Evolutionary conservation across 2,797 vertebrate genomes (phyloP).

Genomic region (Gambusia yucatana): DNA sequence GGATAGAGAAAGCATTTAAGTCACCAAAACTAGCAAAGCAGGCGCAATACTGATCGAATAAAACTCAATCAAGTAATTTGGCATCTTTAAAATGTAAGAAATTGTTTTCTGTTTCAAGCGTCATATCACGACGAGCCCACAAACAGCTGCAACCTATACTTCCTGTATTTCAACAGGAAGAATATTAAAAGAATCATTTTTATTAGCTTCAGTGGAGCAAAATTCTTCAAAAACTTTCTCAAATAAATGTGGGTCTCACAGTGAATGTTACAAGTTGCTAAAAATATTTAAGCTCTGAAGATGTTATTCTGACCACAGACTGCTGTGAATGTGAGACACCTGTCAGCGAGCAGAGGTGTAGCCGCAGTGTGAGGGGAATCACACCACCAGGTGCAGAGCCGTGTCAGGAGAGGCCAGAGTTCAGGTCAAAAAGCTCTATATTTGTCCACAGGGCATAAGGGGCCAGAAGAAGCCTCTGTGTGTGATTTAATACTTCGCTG

Average conservation of each 20-base stretch:
- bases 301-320: not conserved
- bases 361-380: constrained; percentile 16
- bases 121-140: not conserved
- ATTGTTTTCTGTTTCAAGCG: no score
- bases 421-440: constrained; percentile 30
- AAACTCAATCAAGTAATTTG: not conserved
- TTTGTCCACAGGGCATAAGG: constrained; percentile 10
- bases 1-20: not conserved
- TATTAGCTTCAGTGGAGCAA: not conserved
- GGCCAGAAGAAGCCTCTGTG: constrained; percentile 15
- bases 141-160: not conserved
- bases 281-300: constrained; percentile 6
- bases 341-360: constrained; percentile 8
- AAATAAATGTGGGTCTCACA: constrained; percentile 13
- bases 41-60: not conserved
- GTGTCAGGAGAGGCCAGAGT: constrained; percentile 18
- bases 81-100: not conserved
- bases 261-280: constrained; percentile 5
- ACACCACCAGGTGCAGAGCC: not conserved
- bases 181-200: not conserved
- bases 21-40: not conserved
- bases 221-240: not conserved
- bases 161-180: not conserved
- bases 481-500: constrained; percentile 29
- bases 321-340: constrained; percentile 3